Conservation (phyloP, 2,797 vertebrate genomes). For the Benthosema pterotum region DNA sequence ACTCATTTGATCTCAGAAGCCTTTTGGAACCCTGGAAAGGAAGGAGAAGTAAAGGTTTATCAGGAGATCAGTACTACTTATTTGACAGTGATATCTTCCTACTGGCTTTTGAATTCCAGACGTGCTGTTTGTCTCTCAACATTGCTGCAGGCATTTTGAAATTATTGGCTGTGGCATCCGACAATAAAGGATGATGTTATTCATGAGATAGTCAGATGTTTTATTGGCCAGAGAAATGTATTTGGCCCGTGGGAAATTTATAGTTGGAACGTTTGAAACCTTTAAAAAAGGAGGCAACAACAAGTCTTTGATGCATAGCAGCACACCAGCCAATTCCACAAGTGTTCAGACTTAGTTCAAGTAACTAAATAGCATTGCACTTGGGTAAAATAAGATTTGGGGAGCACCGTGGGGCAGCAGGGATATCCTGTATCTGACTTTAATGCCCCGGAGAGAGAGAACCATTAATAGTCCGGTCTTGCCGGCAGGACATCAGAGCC, state of each 20-base stretch:
- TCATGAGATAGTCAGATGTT: too few species aligned
- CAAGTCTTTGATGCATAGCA: background rate
- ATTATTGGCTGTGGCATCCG: too few species aligned
- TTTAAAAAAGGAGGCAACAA: too few species aligned
- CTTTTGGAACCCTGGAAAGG: slow-evolving; percentile 86
- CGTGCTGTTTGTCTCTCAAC: too few species aligned
- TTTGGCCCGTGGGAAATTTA: too few species aligned
- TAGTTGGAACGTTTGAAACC: too few species aligned
- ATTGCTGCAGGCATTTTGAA: too few species aligned
- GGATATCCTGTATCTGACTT: slow-evolving; percentile 46
- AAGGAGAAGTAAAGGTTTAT: slow-evolving; percentile 18
- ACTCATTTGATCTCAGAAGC: slow-evolving; percentile 90
- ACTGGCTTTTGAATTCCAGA: too few species aligned
- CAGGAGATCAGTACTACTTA: background rate
- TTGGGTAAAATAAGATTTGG: slow-evolving; percentile 29
- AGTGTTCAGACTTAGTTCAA: slow-evolving; percentile 20
- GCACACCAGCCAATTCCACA: background rate
- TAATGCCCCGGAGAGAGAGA: slow-evolving; percentile 31
- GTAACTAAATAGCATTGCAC: slow-evolving; percentile 34
- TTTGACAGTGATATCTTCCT: too few species aligned
- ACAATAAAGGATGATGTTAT: too few species aligned
- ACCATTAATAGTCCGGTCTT: slow-evolving; percentile 37
- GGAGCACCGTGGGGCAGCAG: slow-evolving; percentile 10
- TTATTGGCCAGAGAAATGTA: too few species aligned
- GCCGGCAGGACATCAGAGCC: slow-evolving; percentile 45